Evolutionary conservation across 2,797 vertebrate species (phyloP).

Genomic region (Lithobates sylvaticus): DNA sequence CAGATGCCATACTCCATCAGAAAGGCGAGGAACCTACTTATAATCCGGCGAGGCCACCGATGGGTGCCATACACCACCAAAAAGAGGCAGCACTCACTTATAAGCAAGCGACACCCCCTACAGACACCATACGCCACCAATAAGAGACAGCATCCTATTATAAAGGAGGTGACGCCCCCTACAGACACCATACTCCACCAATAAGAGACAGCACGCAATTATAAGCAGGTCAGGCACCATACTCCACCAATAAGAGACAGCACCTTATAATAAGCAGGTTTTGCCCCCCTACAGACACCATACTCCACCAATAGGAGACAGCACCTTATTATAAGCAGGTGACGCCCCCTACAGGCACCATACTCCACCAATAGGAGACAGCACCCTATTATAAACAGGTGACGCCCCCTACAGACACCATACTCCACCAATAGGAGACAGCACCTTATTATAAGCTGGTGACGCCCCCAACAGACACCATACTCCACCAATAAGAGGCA

Average conservation of each 20-base stretch:
- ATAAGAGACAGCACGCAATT: not conserved
- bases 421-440: not conserved
- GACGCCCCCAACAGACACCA: not conserved
- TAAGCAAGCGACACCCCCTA: too few species aligned
- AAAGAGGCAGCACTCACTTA: too few species aligned
- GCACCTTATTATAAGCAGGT: not conserved
- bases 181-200: not conserved
- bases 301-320: not conserved
- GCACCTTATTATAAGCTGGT: not conserved
- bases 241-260: not conserved
- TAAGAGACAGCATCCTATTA: not conserved
- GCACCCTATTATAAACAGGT: not conserved
- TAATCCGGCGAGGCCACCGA: not conserved
- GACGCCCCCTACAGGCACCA: not conserved
- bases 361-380: too few species aligned
- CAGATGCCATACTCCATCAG: not conserved
- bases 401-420: not conserved
- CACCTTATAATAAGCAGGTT: too few species aligned
- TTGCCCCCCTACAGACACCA: not conserved
- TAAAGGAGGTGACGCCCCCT: not conserved
- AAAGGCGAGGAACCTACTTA: not conserved
- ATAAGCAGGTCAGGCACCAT: too few species aligned
- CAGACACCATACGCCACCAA: too few species aligned
- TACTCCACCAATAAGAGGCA: not conserved
- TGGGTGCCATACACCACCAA: not conserved